These are phyloP conservation scores for Myotis yumanensis DNA, from an alignment of 2,113 vertebrate genomes.

Conservation along the genomic window DNA sequence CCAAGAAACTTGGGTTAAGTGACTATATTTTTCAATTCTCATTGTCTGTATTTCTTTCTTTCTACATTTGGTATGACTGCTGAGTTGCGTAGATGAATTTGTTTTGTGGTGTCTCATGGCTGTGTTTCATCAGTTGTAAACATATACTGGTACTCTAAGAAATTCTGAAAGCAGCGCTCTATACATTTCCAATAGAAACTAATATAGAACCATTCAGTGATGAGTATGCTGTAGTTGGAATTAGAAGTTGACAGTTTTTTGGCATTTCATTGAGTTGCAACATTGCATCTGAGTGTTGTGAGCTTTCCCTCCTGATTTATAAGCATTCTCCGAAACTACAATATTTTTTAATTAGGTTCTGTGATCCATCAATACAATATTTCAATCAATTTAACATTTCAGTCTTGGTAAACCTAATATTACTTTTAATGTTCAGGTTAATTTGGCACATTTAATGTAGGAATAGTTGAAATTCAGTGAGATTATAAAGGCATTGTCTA, in stretches of 20 bases:
- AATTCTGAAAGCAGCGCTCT: background rate
- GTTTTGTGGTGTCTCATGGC: background rate
- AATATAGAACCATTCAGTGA: background rate
- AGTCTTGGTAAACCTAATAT: background rate
- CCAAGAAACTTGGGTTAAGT: background rate
- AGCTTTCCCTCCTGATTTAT: background rate
- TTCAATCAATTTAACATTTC: background rate
- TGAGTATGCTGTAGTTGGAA: background rate
- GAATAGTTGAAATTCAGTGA: conserved; percentile 57
- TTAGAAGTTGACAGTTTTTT: background rate
- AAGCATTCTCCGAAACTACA: background rate
- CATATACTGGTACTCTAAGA: background rate
- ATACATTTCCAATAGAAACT: background rate
- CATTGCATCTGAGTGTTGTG: background rate
- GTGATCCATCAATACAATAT: background rate
- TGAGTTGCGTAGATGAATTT: background rate
- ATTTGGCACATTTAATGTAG: conserved; percentile 27
- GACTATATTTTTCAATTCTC: background rate
- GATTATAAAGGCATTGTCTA: conserved; percentile 62
- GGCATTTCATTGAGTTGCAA: background rate
- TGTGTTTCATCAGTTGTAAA: background rate
- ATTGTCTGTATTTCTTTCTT: background rate
- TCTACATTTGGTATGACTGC: background rate
- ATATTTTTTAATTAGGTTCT: background rate
- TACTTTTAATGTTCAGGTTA: background rate